Evolutionary conservation across 92 coral and sea anemone genomes (phyloP).

Genomic region (Meandrina meandrites): DNA sequence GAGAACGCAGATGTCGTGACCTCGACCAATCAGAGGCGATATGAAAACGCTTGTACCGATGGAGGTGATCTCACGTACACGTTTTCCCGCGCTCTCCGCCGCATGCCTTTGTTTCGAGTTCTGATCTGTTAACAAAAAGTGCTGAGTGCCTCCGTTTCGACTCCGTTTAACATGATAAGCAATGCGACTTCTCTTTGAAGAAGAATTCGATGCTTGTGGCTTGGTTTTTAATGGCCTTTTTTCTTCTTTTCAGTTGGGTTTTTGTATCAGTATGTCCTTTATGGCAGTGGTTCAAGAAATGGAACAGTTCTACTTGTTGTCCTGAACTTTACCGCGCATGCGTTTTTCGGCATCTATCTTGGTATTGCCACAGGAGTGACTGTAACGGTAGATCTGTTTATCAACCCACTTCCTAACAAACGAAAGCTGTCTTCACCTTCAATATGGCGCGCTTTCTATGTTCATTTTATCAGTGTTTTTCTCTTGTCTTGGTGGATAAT

Average conservation of each 20-base stretch:
- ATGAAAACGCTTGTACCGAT: no score
- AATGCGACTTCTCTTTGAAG: no score
- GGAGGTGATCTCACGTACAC: neutral
- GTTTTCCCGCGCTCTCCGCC: neutral
- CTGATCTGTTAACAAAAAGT: no score
- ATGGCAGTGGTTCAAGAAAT: constrained; percentile 52
- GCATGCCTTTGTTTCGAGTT: neutral
- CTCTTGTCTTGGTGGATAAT: constrained; percentile 70
- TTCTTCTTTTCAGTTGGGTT: constrained; percentile 55
- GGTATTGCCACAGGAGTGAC: constrained; percentile 51
- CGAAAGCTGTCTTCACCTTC: constrained; percentile 26
- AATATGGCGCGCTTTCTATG: constrained; percentile 40
- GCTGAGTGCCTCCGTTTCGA: no score
- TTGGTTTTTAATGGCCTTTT: neutral
- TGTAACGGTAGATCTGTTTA: constrained; percentile 38
- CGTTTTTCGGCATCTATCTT: constrained; percentile 72
- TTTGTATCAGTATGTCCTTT: constrained; percentile 55
- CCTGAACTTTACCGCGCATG: constrained; percentile 67
- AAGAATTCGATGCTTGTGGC: no score
- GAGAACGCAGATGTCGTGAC: neutral
- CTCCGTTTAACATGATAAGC: neutral
- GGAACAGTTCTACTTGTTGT: constrained; percentile 40
- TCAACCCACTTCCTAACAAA: constrained; percentile 1
- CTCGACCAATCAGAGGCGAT: neutral
- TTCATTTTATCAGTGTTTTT: constrained; percentile 47